Conservation (phyloP, 1,140 invertebrate genomes). For the Drosophila repleta region DNA sequence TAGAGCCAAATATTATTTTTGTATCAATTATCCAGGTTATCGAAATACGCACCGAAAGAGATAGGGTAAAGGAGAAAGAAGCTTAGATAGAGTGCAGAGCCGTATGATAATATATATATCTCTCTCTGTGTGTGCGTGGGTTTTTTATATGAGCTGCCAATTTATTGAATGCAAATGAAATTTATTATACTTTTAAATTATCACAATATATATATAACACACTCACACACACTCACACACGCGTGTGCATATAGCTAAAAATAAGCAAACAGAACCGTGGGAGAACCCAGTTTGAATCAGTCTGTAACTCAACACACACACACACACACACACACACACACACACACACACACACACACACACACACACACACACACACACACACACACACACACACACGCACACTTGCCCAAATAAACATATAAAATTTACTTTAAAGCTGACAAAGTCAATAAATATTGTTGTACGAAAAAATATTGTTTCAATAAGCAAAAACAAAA, state of each 20-base stretch:
- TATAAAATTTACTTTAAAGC: constrained; percentile 81
- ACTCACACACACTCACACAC: constrained; percentile 8
- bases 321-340: background rate
- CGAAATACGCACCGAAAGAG: constrained; percentile 26
- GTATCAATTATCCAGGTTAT: constrained; percentile 74
- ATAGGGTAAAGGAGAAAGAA: background rate
- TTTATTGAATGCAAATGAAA: constrained; percentile 56
- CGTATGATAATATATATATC: constrained; percentile 10
- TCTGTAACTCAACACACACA: constrained; percentile 28
- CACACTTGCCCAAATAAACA: constrained; percentile 75
- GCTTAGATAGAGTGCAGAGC: constrained; percentile 1
- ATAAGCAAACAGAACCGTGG: constrained; percentile 8
- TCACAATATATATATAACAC: constrained; percentile 48
- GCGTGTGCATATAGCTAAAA: constrained; percentile 1
- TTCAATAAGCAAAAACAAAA: constrained; percentile 74
- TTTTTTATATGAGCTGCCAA: constrained; percentile 26
- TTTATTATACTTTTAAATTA: constrained; percentile 71
- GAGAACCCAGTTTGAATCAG: constrained; percentile 15
- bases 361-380: constrained; percentile 8
- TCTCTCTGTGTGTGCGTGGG: background rate
- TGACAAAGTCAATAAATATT: constrained; percentile 81
- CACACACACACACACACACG: constrained; percentile 18
- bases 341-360: constrained; percentile 25
- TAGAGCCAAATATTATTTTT: constrained; percentile 82
- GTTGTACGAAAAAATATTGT: constrained; percentile 75